Evolutionary conservation across 2,888 invertebrate genomes (phyloP), one percentile per base, ranked within the genome.

Genomic region (Odontomyia ornata): DNA sequence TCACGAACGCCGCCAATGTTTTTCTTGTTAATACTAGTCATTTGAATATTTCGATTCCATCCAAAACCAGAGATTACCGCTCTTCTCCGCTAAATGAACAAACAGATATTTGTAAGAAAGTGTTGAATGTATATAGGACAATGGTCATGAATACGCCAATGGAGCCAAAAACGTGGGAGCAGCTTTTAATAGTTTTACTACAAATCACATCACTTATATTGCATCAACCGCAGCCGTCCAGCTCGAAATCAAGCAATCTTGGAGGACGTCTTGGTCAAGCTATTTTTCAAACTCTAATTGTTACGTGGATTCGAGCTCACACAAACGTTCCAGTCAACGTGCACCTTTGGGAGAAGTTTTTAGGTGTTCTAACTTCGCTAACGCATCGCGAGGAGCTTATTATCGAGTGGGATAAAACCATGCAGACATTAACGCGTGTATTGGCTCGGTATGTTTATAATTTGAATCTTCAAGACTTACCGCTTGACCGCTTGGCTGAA

Each of bases 291-390:
- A 98, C 98, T 0, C 88, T 98, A 69, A 97, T 98, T 81, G 97
- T 98, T 80, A 98, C 98, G 1, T 98, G 98, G 98, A 98, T 98
- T 82, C 96, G 97, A 83, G 98, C 98, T 0, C 98, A 98, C 87
- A 89, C 98, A 81, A 97, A 97, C 85, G 97, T 98, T 5, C 91
- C 93, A 2, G 95, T 98, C 78, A 93, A 94, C 77, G 90, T 93
- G 5, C 93, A 95, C 82, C 88, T 98, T 62, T 99, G 98, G 98
- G 96, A 98, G 87, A 93, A 95, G 84, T 96, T 98, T 85, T 91
- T 97, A 83, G 91, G 91, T 79, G 93, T 97, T 11, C 88, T 98
- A 21, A 93, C 94, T 0, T 92, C 95, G 0, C 89, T 98, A 5
- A 97, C 97, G 0, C 93, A 93, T 81, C 97, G 97, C 93, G 96